phyloP scores from a whole-genome alignment of 2,797 vertebrate species.

The Erethizon dorsatum region DNA sequence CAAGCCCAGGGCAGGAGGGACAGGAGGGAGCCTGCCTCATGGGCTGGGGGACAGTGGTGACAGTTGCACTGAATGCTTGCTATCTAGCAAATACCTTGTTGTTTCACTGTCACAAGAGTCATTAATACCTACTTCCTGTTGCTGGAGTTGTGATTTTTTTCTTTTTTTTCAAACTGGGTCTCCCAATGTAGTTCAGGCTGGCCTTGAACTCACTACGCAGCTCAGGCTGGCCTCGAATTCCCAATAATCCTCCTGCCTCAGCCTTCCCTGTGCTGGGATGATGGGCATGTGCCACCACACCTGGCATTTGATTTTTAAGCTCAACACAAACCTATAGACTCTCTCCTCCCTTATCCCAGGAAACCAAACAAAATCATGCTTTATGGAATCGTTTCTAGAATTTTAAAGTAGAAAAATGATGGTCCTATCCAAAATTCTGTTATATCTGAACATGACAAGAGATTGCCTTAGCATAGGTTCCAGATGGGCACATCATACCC shows the following conservation, averaged over 20 bases:
- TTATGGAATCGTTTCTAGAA: slow-evolving; percentile 57
- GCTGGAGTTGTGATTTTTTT: not conserved
- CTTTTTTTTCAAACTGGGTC: not conserved
- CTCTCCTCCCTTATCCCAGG: slow-evolving; percentile 55
- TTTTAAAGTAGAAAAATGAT: slow-evolving; percentile 67
- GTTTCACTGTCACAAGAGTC: not conserved
- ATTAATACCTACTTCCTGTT: not conserved
- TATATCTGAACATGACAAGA: slow-evolving; percentile 2
- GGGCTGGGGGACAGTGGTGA: not conserved
- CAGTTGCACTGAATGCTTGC: not conserved
- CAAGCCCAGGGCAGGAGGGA: not conserved
- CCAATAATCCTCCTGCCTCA: not conserved
- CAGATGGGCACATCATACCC: slow-evolving; percentile 45
- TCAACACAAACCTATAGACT: slow-evolving; percentile 65
- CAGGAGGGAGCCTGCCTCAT: not conserved
- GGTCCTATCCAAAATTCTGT: slow-evolving; percentile 62
- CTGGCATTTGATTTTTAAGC: not conserved
- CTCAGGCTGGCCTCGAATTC: not conserved
- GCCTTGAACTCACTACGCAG: not conserved
- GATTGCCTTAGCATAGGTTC: slow-evolving; percentile 60
- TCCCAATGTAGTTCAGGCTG: not conserved
- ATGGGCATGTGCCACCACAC: not conserved
- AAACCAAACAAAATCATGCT: slow-evolving; percentile 67
- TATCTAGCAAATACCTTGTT: not conserved
- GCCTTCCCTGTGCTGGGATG: not conserved